These are phyloP conservation scores for Tortrix viridana DNA, from an alignment of 2,888 invertebrate species.

Conservation along the genomic window DNA sequence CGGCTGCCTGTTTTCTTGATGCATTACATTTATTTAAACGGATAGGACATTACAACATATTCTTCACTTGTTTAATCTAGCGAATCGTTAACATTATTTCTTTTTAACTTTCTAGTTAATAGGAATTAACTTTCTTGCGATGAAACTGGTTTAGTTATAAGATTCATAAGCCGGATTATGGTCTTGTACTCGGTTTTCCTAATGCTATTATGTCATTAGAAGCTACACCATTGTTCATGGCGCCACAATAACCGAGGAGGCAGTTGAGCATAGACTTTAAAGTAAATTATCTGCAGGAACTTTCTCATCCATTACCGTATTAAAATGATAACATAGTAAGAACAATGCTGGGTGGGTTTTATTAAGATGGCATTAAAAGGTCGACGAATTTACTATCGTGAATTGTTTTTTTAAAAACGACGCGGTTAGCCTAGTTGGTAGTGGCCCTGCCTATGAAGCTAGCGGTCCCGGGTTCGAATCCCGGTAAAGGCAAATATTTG, in stretches of 20 bases:
- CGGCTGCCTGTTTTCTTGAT: too few species aligned
- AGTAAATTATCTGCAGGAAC: conserved; percentile 40
- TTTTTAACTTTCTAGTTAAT: conserved; percentile 22
- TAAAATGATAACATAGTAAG: conserved; percentile 38
- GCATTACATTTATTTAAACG: too few species aligned
- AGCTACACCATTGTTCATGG: conserved; percentile 28
- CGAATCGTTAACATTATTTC: neutral
- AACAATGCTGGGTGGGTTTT: conserved; percentile 27
- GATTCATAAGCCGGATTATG: conserved; percentile 28
- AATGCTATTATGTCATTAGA: conserved; percentile 35
- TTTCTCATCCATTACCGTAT: conserved; percentile 55
- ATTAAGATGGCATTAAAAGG: conserved; percentile 23
- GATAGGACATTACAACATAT: too few species aligned
- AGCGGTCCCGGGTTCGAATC: too few species aligned
- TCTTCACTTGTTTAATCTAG: neutral
- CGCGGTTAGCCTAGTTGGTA: too few species aligned
- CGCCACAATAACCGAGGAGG: conserved; percentile 19
- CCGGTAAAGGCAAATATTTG: too few species aligned
- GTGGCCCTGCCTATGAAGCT: too few species aligned
- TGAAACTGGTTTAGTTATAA: conserved; percentile 16
- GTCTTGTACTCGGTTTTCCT: conserved; percentile 27
- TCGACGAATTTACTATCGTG: too few species aligned
- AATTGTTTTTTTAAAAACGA: too few species aligned
- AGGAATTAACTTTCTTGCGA: conserved; percentile 17
- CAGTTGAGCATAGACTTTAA: conserved; percentile 13